Base-by-base conservation (phyloP, 2,797 vertebrate species). In the Thamnophis elegans region DNA sequence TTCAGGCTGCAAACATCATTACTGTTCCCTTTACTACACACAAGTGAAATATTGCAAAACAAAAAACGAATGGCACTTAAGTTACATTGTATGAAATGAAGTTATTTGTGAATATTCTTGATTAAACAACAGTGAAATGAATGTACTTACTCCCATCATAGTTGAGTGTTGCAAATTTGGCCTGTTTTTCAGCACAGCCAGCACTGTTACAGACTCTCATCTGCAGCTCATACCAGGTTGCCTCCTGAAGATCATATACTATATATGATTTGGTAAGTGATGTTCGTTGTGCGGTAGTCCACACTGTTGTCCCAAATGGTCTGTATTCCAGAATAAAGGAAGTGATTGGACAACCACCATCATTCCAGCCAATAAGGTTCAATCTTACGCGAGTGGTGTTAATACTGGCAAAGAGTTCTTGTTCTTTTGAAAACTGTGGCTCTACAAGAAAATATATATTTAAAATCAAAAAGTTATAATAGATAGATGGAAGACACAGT, bases 141-240 rank as follows among this genome's bases (percentile, higher is more conserved):
- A 90, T 88, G 90, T 90, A 98, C 99, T 99, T 98, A 99, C 99
- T 99, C 98, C 99, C 99, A 0, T 99, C 99, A 0, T 97, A 97
- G 95, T 98, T 99, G 65, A 99, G 98, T 0, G 99, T 99, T 62
- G 99, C 99, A 25, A 99, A 99, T 95, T 98, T 98, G 95, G 98
- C 98, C 96, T 98, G 98, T 96, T 99, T 99, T 97, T 99, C 99
- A 0, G 99, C 98, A 3, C 98, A 99, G 95, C 99, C 99, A 0
- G 99, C 99, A 7, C 99, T 99, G 98, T 99, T 99, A 97, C 98
- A 99, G 95, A 99, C 99, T 93, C 98, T 98, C 99, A 99, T 99
- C 94, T 99, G 99, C 93, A 99, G 98, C 96, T 99, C 99, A 0
- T 99, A 99, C 99, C 99, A 99, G 1, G 98, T 99, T 78, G 99